phyloP scores from a whole-genome alignment of 2,888 invertebrate species.

The Xestia c-nigrum region DNA sequence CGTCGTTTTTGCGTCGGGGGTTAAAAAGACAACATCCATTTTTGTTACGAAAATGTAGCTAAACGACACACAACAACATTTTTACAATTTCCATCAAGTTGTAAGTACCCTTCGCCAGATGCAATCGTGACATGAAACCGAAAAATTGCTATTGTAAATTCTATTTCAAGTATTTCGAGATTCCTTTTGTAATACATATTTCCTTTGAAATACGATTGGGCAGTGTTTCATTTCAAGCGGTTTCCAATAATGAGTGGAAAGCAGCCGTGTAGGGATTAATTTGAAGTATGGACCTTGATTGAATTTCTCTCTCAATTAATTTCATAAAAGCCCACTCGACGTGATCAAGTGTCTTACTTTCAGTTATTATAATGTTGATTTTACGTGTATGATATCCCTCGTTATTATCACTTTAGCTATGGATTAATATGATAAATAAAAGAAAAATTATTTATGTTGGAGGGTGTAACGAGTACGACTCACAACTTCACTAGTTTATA shows the following conservation, averaged over 20 bases:
- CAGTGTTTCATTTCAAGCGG: constrained; percentile 66
- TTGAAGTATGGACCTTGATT: constrained; percentile 76
- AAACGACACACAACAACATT: neutral
- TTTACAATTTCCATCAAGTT: constrained; percentile 28
- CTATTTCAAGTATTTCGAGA: constrained; percentile 34
- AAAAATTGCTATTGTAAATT: constrained; percentile 36
- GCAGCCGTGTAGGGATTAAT: constrained; percentile 72
- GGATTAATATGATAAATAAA: neutral
- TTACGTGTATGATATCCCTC: constrained; percentile 5
- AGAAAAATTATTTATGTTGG: neutral
- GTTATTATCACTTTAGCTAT: neutral
- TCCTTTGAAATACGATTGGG: constrained; percentile 58
- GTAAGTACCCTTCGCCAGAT: neutral
- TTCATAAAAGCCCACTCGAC: constrained; percentile 69
- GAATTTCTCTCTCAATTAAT: constrained; percentile 79
- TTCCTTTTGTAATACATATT: constrained; percentile 46
- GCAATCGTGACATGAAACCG: constrained; percentile 34
- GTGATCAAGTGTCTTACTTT: constrained; percentile 67
- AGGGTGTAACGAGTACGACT: neutral
- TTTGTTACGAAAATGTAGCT: constrained; percentile 2
- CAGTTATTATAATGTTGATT: constrained; percentile 53
- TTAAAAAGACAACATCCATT: constrained; percentile 12
- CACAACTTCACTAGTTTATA: neutral
- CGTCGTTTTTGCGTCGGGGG: too few relatives aligned
- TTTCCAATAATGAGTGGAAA: constrained; percentile 72